Conservation (phyloP, 2,113 vertebrate genomes). For the Lanius collurio region DNA sequence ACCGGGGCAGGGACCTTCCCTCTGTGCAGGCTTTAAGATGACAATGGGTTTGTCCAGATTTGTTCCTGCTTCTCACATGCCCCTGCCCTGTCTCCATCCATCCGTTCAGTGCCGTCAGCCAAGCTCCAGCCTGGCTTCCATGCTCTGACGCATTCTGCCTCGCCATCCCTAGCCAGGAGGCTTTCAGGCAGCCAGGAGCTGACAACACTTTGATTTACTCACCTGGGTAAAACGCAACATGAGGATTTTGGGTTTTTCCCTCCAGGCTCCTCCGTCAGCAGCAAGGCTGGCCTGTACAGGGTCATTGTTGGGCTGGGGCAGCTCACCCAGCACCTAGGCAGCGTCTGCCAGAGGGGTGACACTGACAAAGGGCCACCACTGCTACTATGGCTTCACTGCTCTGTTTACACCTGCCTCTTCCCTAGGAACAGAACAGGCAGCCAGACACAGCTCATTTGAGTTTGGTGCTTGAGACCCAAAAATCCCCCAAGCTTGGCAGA, state of each 20-base stretch:
- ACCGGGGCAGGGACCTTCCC: background rate
- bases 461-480: accelerated
- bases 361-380: background rate
- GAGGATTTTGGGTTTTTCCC: background rate
- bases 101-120: accelerated
- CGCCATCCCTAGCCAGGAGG: background rate
- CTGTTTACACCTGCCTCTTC: background rate
- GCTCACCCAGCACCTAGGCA: background rate
- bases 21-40: background rate
- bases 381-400: background rate
- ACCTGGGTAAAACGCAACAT: background rate
- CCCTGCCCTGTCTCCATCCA: background rate
- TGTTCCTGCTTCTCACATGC: accelerated
- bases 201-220: background rate
- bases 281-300: accelerated
- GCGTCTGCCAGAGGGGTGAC: background rate
- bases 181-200: background rate
- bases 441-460: background rate
- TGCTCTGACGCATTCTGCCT: background rate
- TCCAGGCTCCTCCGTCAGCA: background rate
- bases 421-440: background rate
- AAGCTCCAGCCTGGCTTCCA: accelerated
- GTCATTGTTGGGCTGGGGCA: background rate
- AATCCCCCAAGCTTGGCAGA: background rate
- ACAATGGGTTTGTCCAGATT: background rate